phyloP scores from a whole-genome alignment of 1,140 invertebrate species.

The Brachionus sp. region DNA sequence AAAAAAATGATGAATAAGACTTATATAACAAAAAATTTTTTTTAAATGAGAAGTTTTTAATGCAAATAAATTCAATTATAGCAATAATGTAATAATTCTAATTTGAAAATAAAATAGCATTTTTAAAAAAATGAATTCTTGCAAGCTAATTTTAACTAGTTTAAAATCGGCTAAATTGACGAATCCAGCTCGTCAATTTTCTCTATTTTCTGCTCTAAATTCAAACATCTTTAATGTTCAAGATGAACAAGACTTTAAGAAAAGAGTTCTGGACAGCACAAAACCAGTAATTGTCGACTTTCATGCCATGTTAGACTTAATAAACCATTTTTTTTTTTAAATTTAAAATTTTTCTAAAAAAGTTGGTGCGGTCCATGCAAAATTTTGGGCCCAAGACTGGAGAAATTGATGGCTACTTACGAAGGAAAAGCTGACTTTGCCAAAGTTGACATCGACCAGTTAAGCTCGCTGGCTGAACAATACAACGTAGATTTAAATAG shows the following conservation, averaged over 20 bases:
- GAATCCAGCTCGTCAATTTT: not conserved
- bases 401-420: conserved; percentile 27
- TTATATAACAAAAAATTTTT: not conserved
- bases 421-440: conserved; percentile 34
- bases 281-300: conserved; percentile 44
- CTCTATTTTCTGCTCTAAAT: not conserved
- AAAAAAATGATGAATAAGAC: not conserved
- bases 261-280: conserved; percentile 13
- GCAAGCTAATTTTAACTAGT: not conserved
- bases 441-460: conserved; percentile 40
- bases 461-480: not conserved
- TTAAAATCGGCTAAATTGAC: not conserved
- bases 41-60: not conserved
- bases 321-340: not conserved
- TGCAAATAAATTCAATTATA: not conserved
- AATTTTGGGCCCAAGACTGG: conserved; percentile 38
- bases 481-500: not conserved
- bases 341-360: not conserved
- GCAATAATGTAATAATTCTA: not conserved
- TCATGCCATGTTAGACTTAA: not conserved
- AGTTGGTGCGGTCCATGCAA: conserved; percentile 45
- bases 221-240: conserved; percentile 42
- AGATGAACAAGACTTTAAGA: conserved; percentile 39
- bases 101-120: not conserved
- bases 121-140: conserved; percentile 18